Evolutionary conservation across 1,140 invertebrate species (phyloP).

Genomic region (Whitmania pigra): DNA sequence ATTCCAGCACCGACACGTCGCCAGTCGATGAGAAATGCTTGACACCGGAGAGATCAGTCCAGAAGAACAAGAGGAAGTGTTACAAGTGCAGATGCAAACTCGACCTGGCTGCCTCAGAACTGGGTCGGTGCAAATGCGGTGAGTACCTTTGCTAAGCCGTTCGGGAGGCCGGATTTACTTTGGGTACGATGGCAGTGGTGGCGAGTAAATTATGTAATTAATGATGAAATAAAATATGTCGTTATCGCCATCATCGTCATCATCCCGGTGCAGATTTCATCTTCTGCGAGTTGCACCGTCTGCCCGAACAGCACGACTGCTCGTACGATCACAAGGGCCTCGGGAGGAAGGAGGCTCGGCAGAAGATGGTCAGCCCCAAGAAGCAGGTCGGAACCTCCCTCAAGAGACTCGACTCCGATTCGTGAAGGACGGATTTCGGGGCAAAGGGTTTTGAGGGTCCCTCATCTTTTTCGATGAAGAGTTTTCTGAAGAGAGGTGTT

Average conservation of each 20-base stretch:
- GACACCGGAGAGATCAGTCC: slow-evolving; percentile 25
- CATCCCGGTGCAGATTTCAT: slow-evolving; percentile 19
- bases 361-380: slow-evolving; percentile 25
- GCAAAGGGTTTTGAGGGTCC: too few species aligned
- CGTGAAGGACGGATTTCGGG: not conserved
- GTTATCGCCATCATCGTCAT: not conserved
- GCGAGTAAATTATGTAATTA: too few species aligned
- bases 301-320: slow-evolving; percentile 26
- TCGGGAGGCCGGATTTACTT: not conserved
- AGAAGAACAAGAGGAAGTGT: slow-evolving; percentile 37
- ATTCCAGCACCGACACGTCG: not conserved
- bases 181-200: not conserved
- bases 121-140: slow-evolving; percentile 40
- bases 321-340: slow-evolving; percentile 24
- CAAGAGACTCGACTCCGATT: slow-evolving; percentile 24
- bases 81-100: slow-evolving; percentile 36
- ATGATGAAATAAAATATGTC: too few species aligned
- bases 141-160: slow-evolving; percentile 19
- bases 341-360: slow-evolving; percentile 21
- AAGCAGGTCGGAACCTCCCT: slow-evolving; percentile 24
- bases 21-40: not conserved
- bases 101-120: slow-evolving; percentile 36
- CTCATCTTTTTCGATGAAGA: too few species aligned
- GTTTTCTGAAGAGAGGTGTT: too few species aligned
- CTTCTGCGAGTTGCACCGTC: slow-evolving; percentile 24